Base-by-base conservation (phyloP, 2,113 vertebrate species). In the rabbit (Oryctolagus cuniculus) region DNA sequence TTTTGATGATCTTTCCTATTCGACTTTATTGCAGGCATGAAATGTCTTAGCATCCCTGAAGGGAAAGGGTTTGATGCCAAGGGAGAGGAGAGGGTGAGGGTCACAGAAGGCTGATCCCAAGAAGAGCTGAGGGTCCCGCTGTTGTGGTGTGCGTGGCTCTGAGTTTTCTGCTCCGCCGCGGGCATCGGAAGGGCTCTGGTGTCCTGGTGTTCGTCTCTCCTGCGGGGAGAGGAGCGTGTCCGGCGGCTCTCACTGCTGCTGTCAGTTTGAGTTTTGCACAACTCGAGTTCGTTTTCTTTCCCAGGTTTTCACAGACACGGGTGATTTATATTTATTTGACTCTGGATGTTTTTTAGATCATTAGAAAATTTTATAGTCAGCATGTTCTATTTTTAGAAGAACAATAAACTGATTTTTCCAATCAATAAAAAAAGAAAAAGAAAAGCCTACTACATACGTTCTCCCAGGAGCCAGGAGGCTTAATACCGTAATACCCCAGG, bases 331-430 rank as follows among this genome's bases (percentile, higher is more conserved):
- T 80, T 78, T 58, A 64, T 25, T 70, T 86, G 49, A 31, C 15
- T 75, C 31, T 49, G 44, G 64, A 74, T 1, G 31, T 72, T 85
- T 44, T 92, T 61, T 90, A 74, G 55, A 70, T 53, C 55, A 4
- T 78, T 88, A 82, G 49, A 72, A 29, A 67, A 53, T 72, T 96
- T 96, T 88, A 81, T 5, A 81, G 2, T 79, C 53, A 90, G 13
- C 55, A 19, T 49, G 1, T 93, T 80, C 25, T 53, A 22, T 84
- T 92, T 94, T 87, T 92, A 88, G 82, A 66, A 95, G 55, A 95
- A 9, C 73, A 87, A n/a, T 49, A 51, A 70, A 61, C 27, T 69
- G 27, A 64, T 94, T 92, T 88, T 85, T 53, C 12, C n/a, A 93
- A 92, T n/a, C 53, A 64, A 53, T 83, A 94, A 49, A 69, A 73